Evolutionary conservation across 1,140 invertebrate genomes (phyloP), one percentile per base, ranked within the genome.

Genomic region (Campoletis sonorensis): DNA sequence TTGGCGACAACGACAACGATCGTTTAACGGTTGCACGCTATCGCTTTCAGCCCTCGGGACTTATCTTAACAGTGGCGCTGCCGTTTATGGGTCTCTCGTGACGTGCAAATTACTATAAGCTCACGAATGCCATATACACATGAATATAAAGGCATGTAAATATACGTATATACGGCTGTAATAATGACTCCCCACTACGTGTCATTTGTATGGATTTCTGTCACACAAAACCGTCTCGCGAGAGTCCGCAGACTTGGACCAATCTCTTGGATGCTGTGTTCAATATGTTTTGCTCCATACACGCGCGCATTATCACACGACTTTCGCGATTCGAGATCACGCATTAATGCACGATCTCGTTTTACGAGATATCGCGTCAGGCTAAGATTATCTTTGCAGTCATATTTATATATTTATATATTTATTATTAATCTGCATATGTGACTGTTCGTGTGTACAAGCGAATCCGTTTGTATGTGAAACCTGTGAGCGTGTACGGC

Each of bases 151-250:
- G n/a, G n/a, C 37, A 16, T 26, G 7, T 33, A 58, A 4, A 58
- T 5, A n/a, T 21, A 13, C 21, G 16, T 7, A 10, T 58, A 58
- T 8, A 10, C 54, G 18, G 54, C 15, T 58, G 54, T 21, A n/a
- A 58, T 58, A 58, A 58, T 58, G 54, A 0, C 18, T 58, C 33
- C 49, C 27, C 49, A 26, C 37, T 73, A 30, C 72, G 49, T 26
- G 21, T 77, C 75, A 77, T 77, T 77, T 64, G 75, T 77, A 77
- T 77, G 75, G 75, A 77, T 77, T 77, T 77, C 75, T 77, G 75
- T 77, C 75, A 77, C 75, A 40, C 26, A 30, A 77, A 64, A 77
- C 26, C 54, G 27, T 27, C 30, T 71, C 33, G 30, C 68, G 18
- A 16, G 33, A 71, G 2, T 30, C 23, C 23, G 15, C 23, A 23